Evolutionary conservation across 2,888 invertebrate species (phyloP).

Genomic region (Tinea semifulvella): DNA sequence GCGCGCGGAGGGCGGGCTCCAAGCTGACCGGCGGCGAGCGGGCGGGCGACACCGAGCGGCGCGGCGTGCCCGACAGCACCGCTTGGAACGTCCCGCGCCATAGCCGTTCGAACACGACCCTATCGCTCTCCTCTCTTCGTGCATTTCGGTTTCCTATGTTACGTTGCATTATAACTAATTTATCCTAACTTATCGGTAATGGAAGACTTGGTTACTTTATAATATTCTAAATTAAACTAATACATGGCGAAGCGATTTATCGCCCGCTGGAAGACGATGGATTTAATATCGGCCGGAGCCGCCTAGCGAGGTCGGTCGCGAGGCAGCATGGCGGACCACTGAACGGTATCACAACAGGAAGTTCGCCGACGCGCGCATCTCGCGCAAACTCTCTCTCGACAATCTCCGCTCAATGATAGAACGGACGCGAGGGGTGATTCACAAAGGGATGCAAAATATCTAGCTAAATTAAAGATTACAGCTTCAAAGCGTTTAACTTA

Average conservation of each 20-base stretch:
- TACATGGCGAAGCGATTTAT: conserved; percentile 32
- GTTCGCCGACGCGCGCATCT: conserved; percentile 12
- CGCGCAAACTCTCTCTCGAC: conserved; percentile 14
- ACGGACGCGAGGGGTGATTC: conserved; percentile 1
- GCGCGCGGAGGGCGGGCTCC: conserved; percentile 50
- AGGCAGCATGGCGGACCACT: conserved; percentile 13
- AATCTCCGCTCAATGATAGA: conserved; percentile 26
- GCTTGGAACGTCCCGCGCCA: conserved; percentile 74
- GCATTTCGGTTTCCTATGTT: conserved; percentile 1
- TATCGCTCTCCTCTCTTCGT: conserved; percentile 54
- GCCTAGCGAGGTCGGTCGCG: conserved; percentile 37
- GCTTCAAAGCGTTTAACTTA: neutral
- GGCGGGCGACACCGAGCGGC: conserved; percentile 48
- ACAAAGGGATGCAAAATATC: conserved; percentile 1
- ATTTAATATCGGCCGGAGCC: conserved; percentile 26
- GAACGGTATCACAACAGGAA: conserved; percentile 10
- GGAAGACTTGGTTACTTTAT: conserved; percentile 66
- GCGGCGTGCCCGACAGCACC: conserved; percentile 39
- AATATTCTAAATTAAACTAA: conserved; percentile 28
- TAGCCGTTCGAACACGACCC: conserved; percentile 74
- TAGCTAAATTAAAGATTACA: neutral
- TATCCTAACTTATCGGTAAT: conserved; percentile 41
- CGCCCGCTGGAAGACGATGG: conserved; percentile 46
- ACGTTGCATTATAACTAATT: conserved; percentile 12
- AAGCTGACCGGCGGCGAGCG: conserved; percentile 39